Evolutionary conservation across 1,140 invertebrate genomes (phyloP), one percentile per base, ranked within the genome.

Genomic region (Neodiprion fabricii): DNA sequence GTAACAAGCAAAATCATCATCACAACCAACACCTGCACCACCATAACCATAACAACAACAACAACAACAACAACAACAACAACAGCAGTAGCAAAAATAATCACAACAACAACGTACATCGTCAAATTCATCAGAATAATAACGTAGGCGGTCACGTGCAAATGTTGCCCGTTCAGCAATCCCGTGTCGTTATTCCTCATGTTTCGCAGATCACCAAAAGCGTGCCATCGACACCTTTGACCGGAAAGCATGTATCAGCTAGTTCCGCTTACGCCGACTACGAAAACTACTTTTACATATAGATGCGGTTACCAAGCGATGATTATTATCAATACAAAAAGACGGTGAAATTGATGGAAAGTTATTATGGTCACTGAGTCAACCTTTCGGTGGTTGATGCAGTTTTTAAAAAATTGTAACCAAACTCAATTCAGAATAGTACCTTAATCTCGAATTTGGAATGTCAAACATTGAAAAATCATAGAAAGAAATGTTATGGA

Each of bases 231-330:
- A 87, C 85, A 23, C 86, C 87, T 23, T 73, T 87, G 23, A 81
- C 87, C 1, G 83, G 86, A 11, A 90, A 87, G 77, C 86, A 87
- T 75, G 75, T 89, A 68, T 80, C 83, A 48, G 72, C 85, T 47
- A 80, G 84, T n/a, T 83, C 84, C 65, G 61, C 87, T 8, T 91
- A 91, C 78, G 87, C 89, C 23, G 89, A 91, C 75, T 91, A 92
- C 79, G 91, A 92, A 80, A 91, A 92, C 84, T 92, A 91, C 82
- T 88, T 92, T 75, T 92, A 91, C 78, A 92, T 92, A 80, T 92
- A 83, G 86, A 28, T 49, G 11, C 0, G 28, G 28, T 40, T 40
- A 40, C 28, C 28, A 40, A 5, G 28, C 28, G 17, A 65, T 65
- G 61, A 65, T 40, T 40, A 65, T 40, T 40, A 40, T 40, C 28